phyloP scores from a whole-genome alignment of 2,888 invertebrate species.

The Chymomyza fuscimana region DNA sequence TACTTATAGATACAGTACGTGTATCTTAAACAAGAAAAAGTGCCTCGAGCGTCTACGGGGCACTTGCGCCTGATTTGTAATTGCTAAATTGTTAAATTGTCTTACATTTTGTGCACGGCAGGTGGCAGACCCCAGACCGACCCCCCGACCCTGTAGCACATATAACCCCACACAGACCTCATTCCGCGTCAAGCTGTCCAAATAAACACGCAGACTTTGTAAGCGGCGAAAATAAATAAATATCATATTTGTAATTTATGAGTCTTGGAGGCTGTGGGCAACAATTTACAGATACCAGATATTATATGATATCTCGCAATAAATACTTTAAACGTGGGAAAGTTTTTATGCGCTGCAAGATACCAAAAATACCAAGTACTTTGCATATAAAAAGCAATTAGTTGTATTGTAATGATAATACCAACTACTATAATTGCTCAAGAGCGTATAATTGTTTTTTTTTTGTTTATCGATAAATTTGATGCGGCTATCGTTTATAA shows the following conservation, averaged over 20 bases:
- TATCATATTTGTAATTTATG: conserved; percentile 64
- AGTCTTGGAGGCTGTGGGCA: conserved; percentile 57
- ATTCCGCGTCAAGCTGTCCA: conserved; percentile 48
- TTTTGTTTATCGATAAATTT: not conserved
- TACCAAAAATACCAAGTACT: not conserved
- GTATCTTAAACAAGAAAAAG: conserved; percentile 34
- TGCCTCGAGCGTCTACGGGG: conserved; percentile 13
- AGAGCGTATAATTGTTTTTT: not conserved
- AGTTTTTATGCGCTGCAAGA: conserved; percentile 28
- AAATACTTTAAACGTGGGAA: conserved; percentile 61
- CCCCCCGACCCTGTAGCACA: conserved; percentile 3
- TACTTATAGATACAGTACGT: not conserved
- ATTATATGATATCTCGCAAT: not conserved
- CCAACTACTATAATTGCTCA: not conserved
- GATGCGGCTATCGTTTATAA: not conserved
- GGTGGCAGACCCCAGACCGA: conserved; percentile 2
- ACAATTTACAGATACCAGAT: conserved; percentile 50
- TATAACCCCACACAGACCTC: not conserved
- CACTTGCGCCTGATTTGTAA: conserved; percentile 20
- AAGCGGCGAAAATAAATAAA: conserved; percentile 66
- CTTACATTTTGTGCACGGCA: conserved; percentile 5
- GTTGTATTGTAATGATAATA: not conserved
- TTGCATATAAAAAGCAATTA: not conserved
- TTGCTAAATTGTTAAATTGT: conserved; percentile 17
- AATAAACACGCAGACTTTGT: conserved; percentile 72